A percentile compares a stretch with the other conserved stretches of the same genome.
Conservation (phyloP, 2,888 invertebrate genomes). For the Leucania comma region DNA sequence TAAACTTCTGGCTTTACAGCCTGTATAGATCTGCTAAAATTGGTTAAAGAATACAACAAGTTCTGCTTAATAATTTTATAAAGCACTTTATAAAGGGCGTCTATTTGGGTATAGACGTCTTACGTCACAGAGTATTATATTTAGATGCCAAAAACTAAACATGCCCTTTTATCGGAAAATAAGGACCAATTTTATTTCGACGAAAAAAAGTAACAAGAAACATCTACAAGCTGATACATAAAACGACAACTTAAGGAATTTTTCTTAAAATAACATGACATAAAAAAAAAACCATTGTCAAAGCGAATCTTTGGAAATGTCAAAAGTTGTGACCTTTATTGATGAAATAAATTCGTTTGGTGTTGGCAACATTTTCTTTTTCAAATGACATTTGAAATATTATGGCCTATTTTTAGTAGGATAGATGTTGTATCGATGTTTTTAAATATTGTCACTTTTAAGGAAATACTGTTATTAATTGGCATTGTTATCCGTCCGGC, state of each 20-base stretch:
- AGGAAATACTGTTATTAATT: too few species aligned
- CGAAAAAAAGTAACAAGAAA: slow-evolving; percentile 15
- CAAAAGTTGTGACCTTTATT: slow-evolving; percentile 37
- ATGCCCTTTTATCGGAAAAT: not conserved
- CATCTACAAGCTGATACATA: slow-evolving; percentile 15
- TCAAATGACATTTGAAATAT: slow-evolving; percentile 34
- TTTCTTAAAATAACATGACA: slow-evolving; percentile 28
- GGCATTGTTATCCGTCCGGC: not conserved
- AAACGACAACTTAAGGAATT: slow-evolving; percentile 23
- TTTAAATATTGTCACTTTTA: too few species aligned
- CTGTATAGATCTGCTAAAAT: too few species aligned
- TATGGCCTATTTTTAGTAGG: slow-evolving; percentile 33
- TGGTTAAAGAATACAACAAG: too few species aligned
- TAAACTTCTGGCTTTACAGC: too few species aligned
- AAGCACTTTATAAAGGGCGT: too few species aligned
- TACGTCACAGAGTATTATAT: too few species aligned
- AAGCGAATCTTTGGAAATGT: slow-evolving; percentile 24
- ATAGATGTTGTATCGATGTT: not conserved
- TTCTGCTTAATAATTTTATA: too few species aligned
- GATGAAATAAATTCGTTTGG: slow-evolving; percentile 44
- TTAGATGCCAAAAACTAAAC: not conserved
- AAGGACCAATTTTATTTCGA: slow-evolving; percentile 8
- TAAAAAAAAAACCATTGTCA: slow-evolving; percentile 21
- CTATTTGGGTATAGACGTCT: too few species aligned
- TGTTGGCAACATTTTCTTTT: slow-evolving; percentile 30